Evolutionary conservation across 2,797 vertebrate genomes (phyloP).

Genomic region (Hippocampus kuda): DNA sequence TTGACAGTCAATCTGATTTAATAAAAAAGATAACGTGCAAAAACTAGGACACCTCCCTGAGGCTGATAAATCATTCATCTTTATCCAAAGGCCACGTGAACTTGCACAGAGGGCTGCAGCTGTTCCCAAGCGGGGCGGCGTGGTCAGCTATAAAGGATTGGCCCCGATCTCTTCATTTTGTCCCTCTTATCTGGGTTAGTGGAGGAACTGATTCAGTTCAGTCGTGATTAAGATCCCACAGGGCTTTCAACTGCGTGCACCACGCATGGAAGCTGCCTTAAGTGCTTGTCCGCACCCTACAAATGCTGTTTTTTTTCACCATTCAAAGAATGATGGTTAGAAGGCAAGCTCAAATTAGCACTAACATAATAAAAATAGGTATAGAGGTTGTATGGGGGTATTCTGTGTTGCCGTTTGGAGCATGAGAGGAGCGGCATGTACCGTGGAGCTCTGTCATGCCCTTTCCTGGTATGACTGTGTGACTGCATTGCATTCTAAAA

Average conservation of each 20-base stretch:
- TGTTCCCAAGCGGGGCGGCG: slow-evolving; percentile 8
- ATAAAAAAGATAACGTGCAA: background rate
- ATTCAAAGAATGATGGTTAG: slow-evolving; percentile 10
- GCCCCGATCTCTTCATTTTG: slow-evolving; percentile 31
- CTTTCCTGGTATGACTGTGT: slow-evolving; percentile 13
- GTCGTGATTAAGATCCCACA: slow-evolving; percentile 36
- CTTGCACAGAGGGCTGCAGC: slow-evolving; percentile 5
- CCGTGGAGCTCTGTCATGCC: background rate
- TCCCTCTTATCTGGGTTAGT: slow-evolving; percentile 44
- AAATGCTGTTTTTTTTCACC: background rate
- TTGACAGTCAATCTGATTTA: background rate
- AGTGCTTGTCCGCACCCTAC: slow-evolving; percentile 3
- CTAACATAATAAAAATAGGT: background rate
- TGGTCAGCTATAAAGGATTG: slow-evolving; percentile 15
- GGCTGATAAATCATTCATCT: slow-evolving; percentile 7
- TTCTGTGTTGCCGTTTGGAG: background rate
- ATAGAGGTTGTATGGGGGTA: background rate
- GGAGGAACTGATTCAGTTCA: slow-evolving; percentile 18
- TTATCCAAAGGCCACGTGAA: slow-evolving; percentile 1
- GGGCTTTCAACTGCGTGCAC: slow-evolving; percentile 27
- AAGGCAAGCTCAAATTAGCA: background rate
- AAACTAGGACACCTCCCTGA: slow-evolving; percentile 2
- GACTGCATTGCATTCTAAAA: slow-evolving; percentile 18
- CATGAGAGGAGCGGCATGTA: background rate
- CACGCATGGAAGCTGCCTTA: slow-evolving; percentile 24